phyloP scores from a whole-genome alignment of 2,888 invertebrate species.

The Epinotia demarniana region DNA sequence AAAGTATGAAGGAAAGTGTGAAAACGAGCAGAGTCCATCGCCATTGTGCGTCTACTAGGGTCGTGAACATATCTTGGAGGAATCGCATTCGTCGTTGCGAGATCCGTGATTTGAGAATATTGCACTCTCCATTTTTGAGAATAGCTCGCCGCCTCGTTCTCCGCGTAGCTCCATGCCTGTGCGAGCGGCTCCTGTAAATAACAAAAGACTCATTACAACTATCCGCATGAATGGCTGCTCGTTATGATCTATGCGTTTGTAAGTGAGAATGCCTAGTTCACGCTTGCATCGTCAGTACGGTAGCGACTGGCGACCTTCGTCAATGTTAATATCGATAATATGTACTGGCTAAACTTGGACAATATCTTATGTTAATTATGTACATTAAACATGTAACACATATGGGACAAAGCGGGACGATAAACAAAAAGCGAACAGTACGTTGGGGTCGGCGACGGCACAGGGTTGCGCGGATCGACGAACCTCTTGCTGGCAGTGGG shows the following conservation, averaged over 20 bases:
- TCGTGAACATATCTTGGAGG: slow-evolving; percentile 93
- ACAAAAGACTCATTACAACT: slow-evolving; percentile 58
- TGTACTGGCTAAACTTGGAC: slow-evolving; percentile 59
- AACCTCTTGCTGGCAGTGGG: slow-evolving; percentile 81
- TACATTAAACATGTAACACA: slow-evolving; percentile 48
- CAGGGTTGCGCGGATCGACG: slow-evolving; percentile 70
- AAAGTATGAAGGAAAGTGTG: slow-evolving; percentile 92
- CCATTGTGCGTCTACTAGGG: slow-evolving; percentile 97
- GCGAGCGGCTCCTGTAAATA: slow-evolving; percentile 87
- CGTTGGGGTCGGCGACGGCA: slow-evolving; percentile 74
- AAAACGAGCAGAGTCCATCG: slow-evolving; percentile 95
- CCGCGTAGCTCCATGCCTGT: slow-evolving; percentile 87
- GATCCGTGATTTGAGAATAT: slow-evolving; percentile 95
- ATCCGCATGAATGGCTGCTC: slow-evolving; percentile 59
- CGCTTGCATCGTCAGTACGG: slow-evolving; percentile 63
- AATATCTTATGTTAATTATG: slow-evolving; percentile 49
- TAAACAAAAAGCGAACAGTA: slow-evolving; percentile 78
- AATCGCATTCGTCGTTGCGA: slow-evolving; percentile 91
- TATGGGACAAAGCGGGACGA: slow-evolving; percentile 57
- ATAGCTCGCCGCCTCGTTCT: slow-evolving; percentile 93
- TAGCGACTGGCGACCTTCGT: slow-evolving; percentile 72
- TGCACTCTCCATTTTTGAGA: slow-evolving; percentile 98
- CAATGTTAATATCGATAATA: slow-evolving; percentile 75
- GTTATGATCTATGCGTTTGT: slow-evolving; percentile 59
- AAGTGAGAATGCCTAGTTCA: slow-evolving; percentile 73